Percentiles rank a stretch among this genome's conserved stretches.
These are phyloP conservation scores for Crioceris asparagi DNA, from an alignment of 2,888 invertebrate genomes.

Conservation along the genomic window DNA sequence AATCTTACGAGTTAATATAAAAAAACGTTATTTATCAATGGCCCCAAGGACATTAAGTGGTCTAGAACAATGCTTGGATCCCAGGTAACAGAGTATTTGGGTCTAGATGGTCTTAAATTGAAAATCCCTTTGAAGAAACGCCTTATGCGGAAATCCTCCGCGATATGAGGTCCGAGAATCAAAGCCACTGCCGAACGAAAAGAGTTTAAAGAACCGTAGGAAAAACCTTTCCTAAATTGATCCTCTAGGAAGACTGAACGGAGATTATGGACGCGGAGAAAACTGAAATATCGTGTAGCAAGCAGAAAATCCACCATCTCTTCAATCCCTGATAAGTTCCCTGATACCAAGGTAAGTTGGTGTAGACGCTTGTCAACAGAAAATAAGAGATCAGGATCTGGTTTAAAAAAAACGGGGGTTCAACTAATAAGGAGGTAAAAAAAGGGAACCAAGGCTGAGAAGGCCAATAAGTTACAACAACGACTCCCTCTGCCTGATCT, in stretches of 20 bases:
- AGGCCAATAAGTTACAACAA: slow-evolving; percentile 5
- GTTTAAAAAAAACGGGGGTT: background rate
- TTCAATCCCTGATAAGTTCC: slow-evolving; percentile 21
- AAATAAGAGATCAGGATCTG: slow-evolving; percentile 13
- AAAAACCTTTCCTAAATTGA: background rate
- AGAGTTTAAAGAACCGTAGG: slow-evolving; percentile 1
- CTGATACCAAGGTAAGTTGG: slow-evolving; percentile 25
- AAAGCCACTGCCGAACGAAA: background rate
- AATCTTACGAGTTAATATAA: background rate
- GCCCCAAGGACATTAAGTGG: background rate
- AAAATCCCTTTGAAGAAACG: slow-evolving; percentile 8
- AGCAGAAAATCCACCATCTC: slow-evolving; percentile 20
- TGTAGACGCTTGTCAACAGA: slow-evolving; percentile 18
- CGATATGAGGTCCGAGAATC: background rate
- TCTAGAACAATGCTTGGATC: slow-evolving; percentile 4
- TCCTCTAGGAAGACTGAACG: background rate
- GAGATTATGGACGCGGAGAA: background rate
- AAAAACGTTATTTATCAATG: too few relatives aligned
- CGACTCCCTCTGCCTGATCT: slow-evolving; percentile 4
- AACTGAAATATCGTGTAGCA: background rate
- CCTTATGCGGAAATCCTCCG: background rate
- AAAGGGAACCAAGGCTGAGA: slow-evolving; percentile 8
- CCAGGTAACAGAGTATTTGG: slow-evolving; percentile 10
- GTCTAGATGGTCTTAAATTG: slow-evolving; percentile 5
- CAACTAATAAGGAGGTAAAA: slow-evolving; percentile 5